Evolutionary conservation across 1,140 invertebrate species (phyloP).

Genomic region (Rhagoletis zephyria): DNA sequence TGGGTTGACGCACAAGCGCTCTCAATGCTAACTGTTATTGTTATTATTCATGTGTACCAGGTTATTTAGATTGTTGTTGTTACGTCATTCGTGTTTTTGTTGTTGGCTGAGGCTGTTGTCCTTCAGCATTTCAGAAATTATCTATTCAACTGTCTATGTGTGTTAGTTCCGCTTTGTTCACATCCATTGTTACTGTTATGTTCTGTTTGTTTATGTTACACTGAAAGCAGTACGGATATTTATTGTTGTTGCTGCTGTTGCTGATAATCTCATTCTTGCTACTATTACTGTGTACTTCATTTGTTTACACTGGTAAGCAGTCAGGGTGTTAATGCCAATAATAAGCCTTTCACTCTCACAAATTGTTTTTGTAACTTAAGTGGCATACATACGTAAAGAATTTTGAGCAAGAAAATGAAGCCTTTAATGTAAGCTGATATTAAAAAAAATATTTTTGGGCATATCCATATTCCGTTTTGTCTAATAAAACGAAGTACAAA

Average conservation of each 20-base stretch:
- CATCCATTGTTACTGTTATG: conserved; percentile 3
- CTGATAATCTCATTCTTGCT: neutral
- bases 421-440: too few species aligned
- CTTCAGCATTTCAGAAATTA: conserved; percentile 31
- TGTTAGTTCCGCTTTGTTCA: neutral
- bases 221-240: neutral
- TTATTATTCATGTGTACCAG: conserved; percentile 7
- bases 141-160: neutral
- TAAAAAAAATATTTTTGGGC: too few species aligned
- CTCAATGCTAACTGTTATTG: neutral
- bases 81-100: neutral
- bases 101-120: neutral
- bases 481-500: too few species aligned
- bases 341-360: neutral
- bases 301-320: conserved; percentile 5
- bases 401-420: too few species aligned
- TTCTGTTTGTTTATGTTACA: conserved; percentile 24
- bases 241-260: neutral
- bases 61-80: too few species aligned
- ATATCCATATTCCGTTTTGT: too few species aligned
- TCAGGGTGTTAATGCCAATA: conserved; percentile 21
- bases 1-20: neutral
- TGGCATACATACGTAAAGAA: too few species aligned
- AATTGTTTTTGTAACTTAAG: too few species aligned
- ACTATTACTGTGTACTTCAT: neutral